Evolutionary conservation across 2,113 vertebrate genomes (phyloP).

Genomic region (Laticauda colubrina): DNA sequence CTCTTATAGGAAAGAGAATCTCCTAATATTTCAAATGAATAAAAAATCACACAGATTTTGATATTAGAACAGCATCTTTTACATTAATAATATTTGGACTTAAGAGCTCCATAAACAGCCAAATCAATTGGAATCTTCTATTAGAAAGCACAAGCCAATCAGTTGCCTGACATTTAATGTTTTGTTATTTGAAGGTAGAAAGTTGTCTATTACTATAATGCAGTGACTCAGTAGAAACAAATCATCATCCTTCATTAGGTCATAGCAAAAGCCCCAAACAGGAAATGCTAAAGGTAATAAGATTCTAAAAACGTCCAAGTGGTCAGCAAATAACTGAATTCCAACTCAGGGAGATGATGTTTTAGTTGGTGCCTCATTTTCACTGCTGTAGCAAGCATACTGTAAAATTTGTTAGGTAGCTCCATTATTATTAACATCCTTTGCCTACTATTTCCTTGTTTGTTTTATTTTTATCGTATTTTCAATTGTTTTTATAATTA

Average conservation of each 20-base stretch:
- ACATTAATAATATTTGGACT: background rate
- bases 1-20: background rate
- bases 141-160: background rate
- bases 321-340: background rate
- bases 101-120: background rate
- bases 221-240: background rate
- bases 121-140: background rate
- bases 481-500: background rate
- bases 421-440: background rate
- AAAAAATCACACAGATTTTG: background rate
- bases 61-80: background rate
- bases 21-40: background rate
- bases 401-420: background rate
- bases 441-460: background rate
- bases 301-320: background rate
- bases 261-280: background rate
- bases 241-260: background rate
- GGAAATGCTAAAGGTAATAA: background rate
- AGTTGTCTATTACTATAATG: background rate
- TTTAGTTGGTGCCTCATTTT: background rate
- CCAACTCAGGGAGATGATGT: background rate
- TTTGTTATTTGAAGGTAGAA: background rate
- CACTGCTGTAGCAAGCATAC: background rate
- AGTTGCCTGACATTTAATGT: background rate
- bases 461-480: background rate